phyloP scores from a whole-genome alignment of 2,113 vertebrate species.

The Neogale vison region DNA sequence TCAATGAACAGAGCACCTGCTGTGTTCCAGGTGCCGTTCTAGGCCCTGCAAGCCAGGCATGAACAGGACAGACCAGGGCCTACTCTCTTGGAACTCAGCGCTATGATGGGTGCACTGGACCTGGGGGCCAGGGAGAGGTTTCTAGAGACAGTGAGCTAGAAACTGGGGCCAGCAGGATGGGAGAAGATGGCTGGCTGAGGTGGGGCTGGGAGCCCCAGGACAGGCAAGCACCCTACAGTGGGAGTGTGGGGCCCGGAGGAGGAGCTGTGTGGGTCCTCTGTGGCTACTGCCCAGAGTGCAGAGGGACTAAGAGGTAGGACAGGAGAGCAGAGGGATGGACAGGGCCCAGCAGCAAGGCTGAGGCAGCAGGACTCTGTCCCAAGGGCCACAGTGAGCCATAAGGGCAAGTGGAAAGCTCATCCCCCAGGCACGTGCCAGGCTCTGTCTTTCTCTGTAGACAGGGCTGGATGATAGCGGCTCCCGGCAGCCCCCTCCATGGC shows the following conservation, averaged over 20 bases:
- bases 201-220: background rate
- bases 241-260: background rate
- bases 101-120: background rate
- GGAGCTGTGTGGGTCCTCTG: background rate
- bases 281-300: background rate
- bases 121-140: background rate
- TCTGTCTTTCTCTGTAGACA: fast-evolving
- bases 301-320: background rate
- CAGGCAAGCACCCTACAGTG: too few species aligned
- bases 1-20: background rate
- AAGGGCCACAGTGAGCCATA: background rate
- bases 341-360: too few species aligned
- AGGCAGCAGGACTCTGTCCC: background rate
- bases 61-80: too few species aligned
- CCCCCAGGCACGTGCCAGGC: too few species aligned
- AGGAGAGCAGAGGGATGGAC: background rate
- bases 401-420: background rate
- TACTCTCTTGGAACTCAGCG: background rate
- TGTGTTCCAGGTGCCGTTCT: background rate
- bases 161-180: background rate
- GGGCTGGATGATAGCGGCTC: too few species aligned
- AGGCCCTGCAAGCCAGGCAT: background rate
- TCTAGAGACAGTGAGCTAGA: background rate
- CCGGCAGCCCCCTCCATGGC: background rate
- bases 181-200: too few species aligned